These are phyloP conservation scores for Drosophila flavopinicola DNA, from an alignment of 2,888 invertebrate species.

Conservation along the genomic window DNA sequence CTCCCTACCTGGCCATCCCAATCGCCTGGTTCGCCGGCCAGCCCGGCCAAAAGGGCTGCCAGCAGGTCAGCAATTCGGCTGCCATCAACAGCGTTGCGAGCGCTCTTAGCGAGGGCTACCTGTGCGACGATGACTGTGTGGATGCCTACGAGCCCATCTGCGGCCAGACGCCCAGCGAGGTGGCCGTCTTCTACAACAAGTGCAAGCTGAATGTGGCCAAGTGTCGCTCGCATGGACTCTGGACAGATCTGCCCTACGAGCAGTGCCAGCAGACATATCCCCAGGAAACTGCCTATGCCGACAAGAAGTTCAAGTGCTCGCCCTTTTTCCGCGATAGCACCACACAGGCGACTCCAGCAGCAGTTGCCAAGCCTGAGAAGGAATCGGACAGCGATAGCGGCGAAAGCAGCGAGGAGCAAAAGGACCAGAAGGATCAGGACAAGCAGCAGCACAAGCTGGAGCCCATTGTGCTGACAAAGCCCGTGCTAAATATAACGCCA, in stretches of 20 bases:
- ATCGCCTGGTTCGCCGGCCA: constrained; percentile 78
- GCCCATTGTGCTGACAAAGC: constrained; percentile 22
- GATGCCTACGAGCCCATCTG: constrained; percentile 78
- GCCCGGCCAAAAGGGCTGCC: constrained; percentile 51
- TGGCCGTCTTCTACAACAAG: constrained; percentile 81
- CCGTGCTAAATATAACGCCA: constrained; percentile 1
- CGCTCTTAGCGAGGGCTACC: constrained; percentile 72
- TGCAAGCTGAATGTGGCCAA: constrained; percentile 81
- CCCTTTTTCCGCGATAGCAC: constrained; percentile 68
- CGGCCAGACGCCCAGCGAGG: constrained; percentile 71
- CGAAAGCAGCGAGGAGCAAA: constrained; percentile 61
- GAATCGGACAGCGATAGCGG: constrained; percentile 31
- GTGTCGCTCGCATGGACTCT: constrained; percentile 79
- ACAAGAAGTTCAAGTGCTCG: constrained; percentile 74
- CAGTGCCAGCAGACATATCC: constrained; percentile 72
- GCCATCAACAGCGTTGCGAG: constrained; percentile 67
- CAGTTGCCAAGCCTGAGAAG: constrained; percentile 16
- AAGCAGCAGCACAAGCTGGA: constrained; percentile 23
- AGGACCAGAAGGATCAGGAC: constrained; percentile 24
- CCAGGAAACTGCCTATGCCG: constrained; percentile 74
- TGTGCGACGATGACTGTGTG: constrained; percentile 79
- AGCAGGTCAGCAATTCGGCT: constrained; percentile 57
- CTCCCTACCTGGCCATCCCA: constrained; percentile 79
- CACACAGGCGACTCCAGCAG: constrained; percentile 11
- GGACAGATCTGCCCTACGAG: constrained; percentile 70